Evolutionary conservation across 2,888 invertebrate genomes (phyloP), one percentile per base, ranked within the genome.

Genomic region (Cataglyphis rosenhaueri): DNA sequence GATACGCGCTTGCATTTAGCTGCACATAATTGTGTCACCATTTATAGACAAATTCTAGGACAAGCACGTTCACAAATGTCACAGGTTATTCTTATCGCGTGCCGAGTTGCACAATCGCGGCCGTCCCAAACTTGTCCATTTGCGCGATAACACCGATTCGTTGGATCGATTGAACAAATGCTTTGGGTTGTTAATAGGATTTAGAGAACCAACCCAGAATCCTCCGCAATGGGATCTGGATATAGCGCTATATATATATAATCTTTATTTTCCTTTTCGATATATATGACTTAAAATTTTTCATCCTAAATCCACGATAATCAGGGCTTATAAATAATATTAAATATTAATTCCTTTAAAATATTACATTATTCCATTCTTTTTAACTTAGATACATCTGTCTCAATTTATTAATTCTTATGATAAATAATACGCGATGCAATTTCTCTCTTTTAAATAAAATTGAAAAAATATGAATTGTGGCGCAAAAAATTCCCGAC

Each of bases 31-130:
- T 21, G 25, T 55, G 65, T 52, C 48, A 76, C 55, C 66, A n/a
- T 41, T 76, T 66, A 68, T 57, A 66, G 41, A 41, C 57, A 76
- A 76, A 76, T 76, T 76, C 76, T 76, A 41, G 76, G 55, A n/a
- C 76, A 57, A 41, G 41, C 66, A 21, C 9, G 29, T 41, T n/a
- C n/a, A 52, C 52, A 66, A 66, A 76, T 66, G 76, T 76, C 66
- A 76, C 44, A 55, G 12, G 48, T 55, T 76, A 76, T 66, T 65
- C 29, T 66, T 55, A 55, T 38, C 38, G n/a, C 29, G 35, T 6
- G 52, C 25, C 25, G 35, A 55, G 25, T 74, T 44, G 57, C 38
- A 57, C 25, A 71, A 59, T 38, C 32, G 52, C 32, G 52, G 32
- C 32, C 29, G 48, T 18, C 9, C 59, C 73, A 10, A 61, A 62